A percentile compares a stretch with the other conserved stretches of the same genome.
These are phyloP conservation scores for Cryptus armator DNA, from an alignment of 2,888 invertebrate genomes.

Conservation along the genomic window DNA sequence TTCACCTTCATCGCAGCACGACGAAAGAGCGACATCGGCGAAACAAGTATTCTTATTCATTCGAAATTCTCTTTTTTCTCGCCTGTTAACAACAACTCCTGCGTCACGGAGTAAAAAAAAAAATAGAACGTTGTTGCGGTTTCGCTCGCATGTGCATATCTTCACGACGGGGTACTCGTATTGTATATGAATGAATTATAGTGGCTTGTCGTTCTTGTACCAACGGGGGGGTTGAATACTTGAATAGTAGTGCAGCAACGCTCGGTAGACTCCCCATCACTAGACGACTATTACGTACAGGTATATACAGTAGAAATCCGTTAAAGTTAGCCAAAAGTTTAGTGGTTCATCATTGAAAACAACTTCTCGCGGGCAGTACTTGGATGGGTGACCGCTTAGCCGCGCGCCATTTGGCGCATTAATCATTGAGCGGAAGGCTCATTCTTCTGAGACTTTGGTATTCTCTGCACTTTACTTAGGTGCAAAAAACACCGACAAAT, in stretches of 20 bases:
- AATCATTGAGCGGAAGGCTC: too few relatives aligned
- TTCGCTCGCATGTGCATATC: constrained; percentile 24
- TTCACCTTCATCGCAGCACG: not conserved
- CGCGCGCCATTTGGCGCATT: too few relatives aligned
- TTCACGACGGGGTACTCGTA: constrained; percentile 33
- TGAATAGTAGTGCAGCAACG: constrained; percentile 39
- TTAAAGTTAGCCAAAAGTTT: not conserved
- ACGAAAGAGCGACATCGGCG: constrained; percentile 23
- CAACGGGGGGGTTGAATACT: constrained; percentile 35
- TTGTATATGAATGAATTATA: constrained; percentile 55
- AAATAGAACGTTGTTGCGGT: constrained; percentile 11
- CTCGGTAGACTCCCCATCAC: constrained; percentile 16
- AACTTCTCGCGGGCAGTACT: not conserved
- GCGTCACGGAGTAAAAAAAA: constrained; percentile 22
- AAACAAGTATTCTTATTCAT: constrained; percentile 30
- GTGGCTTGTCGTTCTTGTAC: constrained; percentile 52
- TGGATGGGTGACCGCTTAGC: too few relatives aligned
- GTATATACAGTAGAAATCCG: constrained; percentile 10
- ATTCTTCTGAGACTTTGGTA: too few relatives aligned
- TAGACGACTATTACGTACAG: constrained; percentile 18
- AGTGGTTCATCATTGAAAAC: not conserved
- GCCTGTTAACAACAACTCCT: constrained; percentile 27
- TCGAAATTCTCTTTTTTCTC: constrained; percentile 42
- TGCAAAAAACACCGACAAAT: too few relatives aligned
- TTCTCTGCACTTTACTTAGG: too few relatives aligned